These are phyloP conservation scores for Leptosomus discolor DNA, from an alignment of 2,113 vertebrate species.

Conservation along the genomic window DNA sequence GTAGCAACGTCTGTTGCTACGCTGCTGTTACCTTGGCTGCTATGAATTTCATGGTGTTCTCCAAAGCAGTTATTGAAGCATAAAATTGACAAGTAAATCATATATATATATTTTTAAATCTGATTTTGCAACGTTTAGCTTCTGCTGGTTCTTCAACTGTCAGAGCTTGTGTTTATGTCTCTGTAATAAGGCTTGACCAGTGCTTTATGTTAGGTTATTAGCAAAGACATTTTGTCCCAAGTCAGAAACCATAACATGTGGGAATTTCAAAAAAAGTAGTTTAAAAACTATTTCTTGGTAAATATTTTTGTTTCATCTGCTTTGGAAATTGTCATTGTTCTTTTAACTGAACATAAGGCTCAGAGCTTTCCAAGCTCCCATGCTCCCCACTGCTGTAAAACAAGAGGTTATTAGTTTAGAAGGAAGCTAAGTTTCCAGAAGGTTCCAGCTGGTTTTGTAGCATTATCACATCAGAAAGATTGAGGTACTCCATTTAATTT, in stretches of 20 bases:
- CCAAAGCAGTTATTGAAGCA: conserved; percentile 2
- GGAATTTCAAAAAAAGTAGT: no score
- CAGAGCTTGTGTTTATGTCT: neutral
- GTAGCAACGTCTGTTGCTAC: conserved; percentile 44
- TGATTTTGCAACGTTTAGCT: neutral
- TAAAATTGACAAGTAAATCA: neutral
- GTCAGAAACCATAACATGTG: neutral
- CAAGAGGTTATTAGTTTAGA: neutral
- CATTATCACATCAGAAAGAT: neutral
- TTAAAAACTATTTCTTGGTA: neutral
- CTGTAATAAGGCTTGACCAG: neutral
- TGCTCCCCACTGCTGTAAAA: neutral
- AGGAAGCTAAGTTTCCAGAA: neutral
- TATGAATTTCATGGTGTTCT: conserved; percentile 30
- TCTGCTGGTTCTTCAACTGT: neutral
- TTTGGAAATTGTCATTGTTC: neutral
- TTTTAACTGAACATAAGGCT: neutral
- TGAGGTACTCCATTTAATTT: neutral
- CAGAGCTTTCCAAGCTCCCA: neutral
- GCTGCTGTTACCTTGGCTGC: conserved; percentile 44
- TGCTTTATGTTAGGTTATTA: neutral
- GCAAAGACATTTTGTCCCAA: neutral
- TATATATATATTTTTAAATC: neutral
- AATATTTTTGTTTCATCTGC: neutral
- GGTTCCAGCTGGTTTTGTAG: neutral